Base-by-base conservation (phyloP, 2,888 invertebrate species). In the Stenolophus ochropezus region DNA sequence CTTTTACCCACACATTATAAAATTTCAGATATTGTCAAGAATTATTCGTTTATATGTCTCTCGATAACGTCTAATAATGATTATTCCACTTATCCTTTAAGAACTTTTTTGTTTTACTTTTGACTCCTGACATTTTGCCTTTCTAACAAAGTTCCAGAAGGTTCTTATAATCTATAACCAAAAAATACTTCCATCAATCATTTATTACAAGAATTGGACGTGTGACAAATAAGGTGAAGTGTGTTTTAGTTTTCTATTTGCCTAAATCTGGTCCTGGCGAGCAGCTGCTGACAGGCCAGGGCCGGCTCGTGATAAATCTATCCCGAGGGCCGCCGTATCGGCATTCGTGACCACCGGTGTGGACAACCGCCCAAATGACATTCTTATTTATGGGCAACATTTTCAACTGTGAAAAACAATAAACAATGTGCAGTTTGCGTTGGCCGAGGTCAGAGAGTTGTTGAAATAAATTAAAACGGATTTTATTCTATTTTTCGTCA, bases 391-490 rank as follows among this genome's bases (percentile, higher is more conserved):
- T 77, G 58, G 21, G 11, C 20, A 33, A 23, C 61, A 77, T 33
- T 77, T 77, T 77, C 61, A 25, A 58, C 18, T 47, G 33, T 42
- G 42, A 77, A 77, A 77, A 77, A 77, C 61, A 77, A 77, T 77
- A 76, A 76, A 56, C 77, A 77, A 77, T 58, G 47, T 47, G 23
- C 61, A 61, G 61, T 25, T 61, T 23, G 23, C 23, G 21, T 58
- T 25, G 11, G 23, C 20, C 58, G 21, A 58, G 6, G 23, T 14
- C 21, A 11, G 25, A 25, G n/a, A 5, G 23, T 4, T 1, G 21
- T 6, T 4, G 25, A 61, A 25, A 61, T 23, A 42, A 42, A 42
- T n/a, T n/a, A n/a, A n/a, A n/a, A n/a, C n/a, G n/a, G n/a, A n/a
- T n/a, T n/a, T n/a, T n/a, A n/a, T n/a, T n/a, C n/a, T n/a, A n/a